Base-by-base conservation (phyloP, 2,113 vertebrate genomes). In the Lagopus muta region DNA sequence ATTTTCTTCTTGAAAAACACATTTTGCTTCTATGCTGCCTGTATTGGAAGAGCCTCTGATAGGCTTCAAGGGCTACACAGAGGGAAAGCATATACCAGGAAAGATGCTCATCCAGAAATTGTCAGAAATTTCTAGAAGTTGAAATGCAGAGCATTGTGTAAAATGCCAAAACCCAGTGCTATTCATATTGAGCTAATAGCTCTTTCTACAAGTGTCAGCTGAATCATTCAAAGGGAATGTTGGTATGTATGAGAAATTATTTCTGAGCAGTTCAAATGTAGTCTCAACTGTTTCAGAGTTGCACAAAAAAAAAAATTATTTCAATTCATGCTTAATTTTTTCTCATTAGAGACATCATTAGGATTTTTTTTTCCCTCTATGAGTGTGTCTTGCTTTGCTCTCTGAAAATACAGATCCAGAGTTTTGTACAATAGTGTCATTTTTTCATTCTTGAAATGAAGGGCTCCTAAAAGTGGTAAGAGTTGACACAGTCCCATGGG, bases 151-250 rank as follows among this genome's bases (percentile, higher is more conserved):
- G 72, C 28, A 52, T 54, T 64, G 82, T 24, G 11, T 67, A 43
- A 90, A 86, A 90, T 69, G 73, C 8, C 36, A 3, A 77, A 91
- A 93, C 69, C 60, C 48, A 54, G 8, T 83, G 58, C 91, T 94
- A 94, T 81, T 91, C 92, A 88, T 91, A 66, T 60, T 83, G 76
- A 90, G 82, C 45, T 82, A 93, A 92, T 91, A 77, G 76, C 89
- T 90, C 13, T 88, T 92, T 92, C 91, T 90, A 90, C 86, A 94
- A 94, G 85, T 91, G 82, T 92, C 76, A 90, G 91, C 93, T 91
- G 91, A 95, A 86, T 80, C 82, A 86, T 92, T 92, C 86, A 94
- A 11, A 61, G 73, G 62, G 82, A 91, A 91, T 38, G 42, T 62
- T 92, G 85, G 69, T 64, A 91, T 57, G 69, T 86, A 83, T 82